phyloP scores from a whole-genome alignment of 2,797 vertebrate species.

The Melanitta fusca region DNA sequence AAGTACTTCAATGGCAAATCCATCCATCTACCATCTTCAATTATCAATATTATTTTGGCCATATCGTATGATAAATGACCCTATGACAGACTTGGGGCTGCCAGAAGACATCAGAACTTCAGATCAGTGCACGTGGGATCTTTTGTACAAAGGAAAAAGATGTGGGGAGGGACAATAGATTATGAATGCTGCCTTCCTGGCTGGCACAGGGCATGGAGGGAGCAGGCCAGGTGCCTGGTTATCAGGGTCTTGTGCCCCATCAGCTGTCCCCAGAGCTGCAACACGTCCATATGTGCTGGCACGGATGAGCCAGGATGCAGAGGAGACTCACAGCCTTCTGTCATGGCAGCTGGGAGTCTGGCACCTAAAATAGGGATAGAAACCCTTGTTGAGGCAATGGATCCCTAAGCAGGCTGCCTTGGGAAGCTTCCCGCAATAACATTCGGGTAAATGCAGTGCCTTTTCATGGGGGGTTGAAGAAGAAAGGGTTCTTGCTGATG shows the following conservation, averaged over 20 bases:
- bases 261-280: conserved; percentile 38
- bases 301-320: neutral
- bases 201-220: neutral
- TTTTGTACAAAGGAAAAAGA: neutral
- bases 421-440: neutral
- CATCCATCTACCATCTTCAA: neutral
- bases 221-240: neutral
- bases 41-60: neutral
- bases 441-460: neutral
- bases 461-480: neutral
- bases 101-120: neutral
- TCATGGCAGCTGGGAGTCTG: conserved; percentile 63
- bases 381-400: conserved; percentile 14
- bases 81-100: neutral
- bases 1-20: neutral
- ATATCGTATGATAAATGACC: neutral
- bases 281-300: neutral
- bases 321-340: conserved; percentile 36
- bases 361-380: conserved; percentile 53
- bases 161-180: neutral
- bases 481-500: neutral
- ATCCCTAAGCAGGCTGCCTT: neutral
- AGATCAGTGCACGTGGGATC: fast-evolving
- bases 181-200: neutral
- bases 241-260: neutral